phyloP scores from a whole-genome alignment of 2,888 invertebrate species.

The Pseudococcus jackbeardsleyi region DNA sequence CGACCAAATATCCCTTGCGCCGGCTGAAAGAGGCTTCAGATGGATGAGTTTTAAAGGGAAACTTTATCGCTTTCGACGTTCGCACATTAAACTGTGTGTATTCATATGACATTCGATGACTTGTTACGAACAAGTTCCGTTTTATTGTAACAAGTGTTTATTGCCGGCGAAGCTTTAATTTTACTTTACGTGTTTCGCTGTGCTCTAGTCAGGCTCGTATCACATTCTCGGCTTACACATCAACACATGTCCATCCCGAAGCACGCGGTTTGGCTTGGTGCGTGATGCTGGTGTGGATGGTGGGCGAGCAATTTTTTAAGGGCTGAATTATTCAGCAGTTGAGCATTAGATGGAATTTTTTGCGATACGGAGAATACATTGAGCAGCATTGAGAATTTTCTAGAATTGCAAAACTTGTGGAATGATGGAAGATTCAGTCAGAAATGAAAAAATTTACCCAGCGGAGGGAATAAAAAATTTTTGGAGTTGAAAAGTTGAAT shows the following conservation, averaged over 20 bases:
- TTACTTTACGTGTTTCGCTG: slow-evolving; percentile 41
- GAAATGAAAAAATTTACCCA: no score
- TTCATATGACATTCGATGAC: slow-evolving; percentile 63
- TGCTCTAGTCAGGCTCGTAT: slow-evolving; percentile 46
- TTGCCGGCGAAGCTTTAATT: slow-evolving; percentile 53
- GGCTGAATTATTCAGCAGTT: background rate
- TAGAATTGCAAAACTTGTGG: no score
- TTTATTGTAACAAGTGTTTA: slow-evolving; percentile 63
- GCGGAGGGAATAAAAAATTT: no score
- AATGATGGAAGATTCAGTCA: no score
- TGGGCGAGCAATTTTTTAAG: background rate
- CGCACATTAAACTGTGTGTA: slow-evolving; percentile 49
- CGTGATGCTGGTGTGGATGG: background rate
- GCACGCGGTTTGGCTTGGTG: background rate
- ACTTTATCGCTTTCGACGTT: slow-evolving; percentile 38
- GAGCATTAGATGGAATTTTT: no score
- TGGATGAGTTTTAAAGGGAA: slow-evolving; percentile 6
- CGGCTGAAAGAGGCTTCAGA: background rate
- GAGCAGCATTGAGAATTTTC: no score
- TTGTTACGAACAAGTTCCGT: slow-evolving; percentile 61
- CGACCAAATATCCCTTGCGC: background rate
- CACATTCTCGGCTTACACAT: background rate
- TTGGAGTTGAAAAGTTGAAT: no score
- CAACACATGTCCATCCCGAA: slow-evolving; percentile 6
- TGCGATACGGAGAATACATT: no score